A percentile compares a stretch with the other conserved stretches of the same genome.
Evolutionary conservation across 2,797 vertebrate species (phyloP).

Genomic region (Neoniphon sammara): DNA sequence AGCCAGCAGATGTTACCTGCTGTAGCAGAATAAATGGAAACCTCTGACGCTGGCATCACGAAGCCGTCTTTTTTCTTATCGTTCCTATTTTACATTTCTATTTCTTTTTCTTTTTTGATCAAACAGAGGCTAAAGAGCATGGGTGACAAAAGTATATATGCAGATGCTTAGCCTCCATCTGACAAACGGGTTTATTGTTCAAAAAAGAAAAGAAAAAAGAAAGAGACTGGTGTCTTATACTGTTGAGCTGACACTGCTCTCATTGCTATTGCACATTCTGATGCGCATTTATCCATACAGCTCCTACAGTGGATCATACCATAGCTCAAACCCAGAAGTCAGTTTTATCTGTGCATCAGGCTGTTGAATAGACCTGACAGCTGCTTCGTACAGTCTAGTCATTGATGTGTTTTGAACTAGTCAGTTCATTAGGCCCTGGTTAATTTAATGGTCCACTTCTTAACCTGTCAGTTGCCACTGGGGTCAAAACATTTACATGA

Average conservation of each 20-base stretch:
- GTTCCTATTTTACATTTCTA: constrained; percentile 52
- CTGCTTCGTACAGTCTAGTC: not conserved
- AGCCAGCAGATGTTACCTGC: constrained; percentile 25
- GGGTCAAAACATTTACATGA: not conserved
- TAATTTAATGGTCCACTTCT: not conserved
- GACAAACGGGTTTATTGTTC: not conserved
- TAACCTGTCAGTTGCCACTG: not conserved
- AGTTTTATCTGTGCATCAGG: not conserved
- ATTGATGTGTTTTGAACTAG: not conserved
- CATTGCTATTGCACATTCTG: not conserved
- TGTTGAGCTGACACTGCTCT: not conserved
- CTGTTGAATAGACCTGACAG: not conserved
- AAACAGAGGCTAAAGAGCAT: constrained; percentile 7
- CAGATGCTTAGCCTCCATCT: not conserved
- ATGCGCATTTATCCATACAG: too few relatives aligned
- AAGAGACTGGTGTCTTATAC: not conserved
- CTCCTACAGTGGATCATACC: not conserved
- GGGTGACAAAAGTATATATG: not conserved
- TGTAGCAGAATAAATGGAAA: constrained; percentile 11
- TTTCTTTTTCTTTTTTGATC: constrained; percentile 36
- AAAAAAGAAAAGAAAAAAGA: not conserved
- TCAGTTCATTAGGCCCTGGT: not conserved
- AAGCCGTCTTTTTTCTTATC: constrained; percentile 30
- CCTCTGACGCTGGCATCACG: constrained; percentile 17
- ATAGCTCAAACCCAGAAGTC: not conserved